Conservation (phyloP, 2,888 invertebrate species). For the Phasia obesa region DNA sequence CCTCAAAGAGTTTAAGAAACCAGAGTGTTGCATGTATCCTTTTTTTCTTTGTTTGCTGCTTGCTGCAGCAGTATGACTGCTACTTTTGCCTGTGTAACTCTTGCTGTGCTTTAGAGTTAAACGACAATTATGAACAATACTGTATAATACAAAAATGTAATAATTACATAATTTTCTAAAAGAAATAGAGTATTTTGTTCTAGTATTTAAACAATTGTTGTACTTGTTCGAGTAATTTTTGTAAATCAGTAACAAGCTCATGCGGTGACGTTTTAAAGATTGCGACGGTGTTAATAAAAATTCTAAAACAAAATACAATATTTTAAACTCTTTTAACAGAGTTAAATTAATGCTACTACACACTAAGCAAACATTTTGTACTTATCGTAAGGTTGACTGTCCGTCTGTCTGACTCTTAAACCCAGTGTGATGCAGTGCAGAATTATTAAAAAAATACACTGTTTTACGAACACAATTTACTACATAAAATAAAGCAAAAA, state of each 20-base stretch:
- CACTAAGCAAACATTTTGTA: background rate
- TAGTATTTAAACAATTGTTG: conserved; percentile 23
- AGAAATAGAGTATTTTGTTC: conserved; percentile 18
- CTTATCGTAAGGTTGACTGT: background rate
- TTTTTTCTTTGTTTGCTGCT: conserved; percentile 3
- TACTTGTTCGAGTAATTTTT: conserved; percentile 32
- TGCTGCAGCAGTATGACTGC: background rate
- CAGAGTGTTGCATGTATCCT: conserved; percentile 43
- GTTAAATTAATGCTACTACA: conserved; percentile 24
- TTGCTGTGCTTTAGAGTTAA: conserved; percentile 57
- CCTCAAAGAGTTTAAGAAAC: conserved; percentile 44
- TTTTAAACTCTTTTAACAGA: conserved; percentile 27
- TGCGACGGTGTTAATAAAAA: conserved; percentile 44
- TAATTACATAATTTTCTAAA: conserved; percentile 63
- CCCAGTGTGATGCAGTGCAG: conserved; percentile 50
- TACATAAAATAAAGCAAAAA: conserved; percentile 23
- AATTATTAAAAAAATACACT: conserved; percentile 30
- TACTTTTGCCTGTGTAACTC: conserved; percentile 24
- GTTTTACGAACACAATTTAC: conserved; percentile 23
- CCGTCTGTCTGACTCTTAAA: background rate
- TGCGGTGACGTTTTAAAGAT: conserved; percentile 45
- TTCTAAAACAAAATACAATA: conserved; percentile 5
- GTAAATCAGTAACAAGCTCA: conserved; percentile 32
- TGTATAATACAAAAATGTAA: conserved; percentile 41
- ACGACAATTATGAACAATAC: conserved; percentile 49